These are phyloP conservation scores for Plagodis dolabraria DNA, from an alignment of 2,888 invertebrate species.

Conservation along the genomic window DNA sequence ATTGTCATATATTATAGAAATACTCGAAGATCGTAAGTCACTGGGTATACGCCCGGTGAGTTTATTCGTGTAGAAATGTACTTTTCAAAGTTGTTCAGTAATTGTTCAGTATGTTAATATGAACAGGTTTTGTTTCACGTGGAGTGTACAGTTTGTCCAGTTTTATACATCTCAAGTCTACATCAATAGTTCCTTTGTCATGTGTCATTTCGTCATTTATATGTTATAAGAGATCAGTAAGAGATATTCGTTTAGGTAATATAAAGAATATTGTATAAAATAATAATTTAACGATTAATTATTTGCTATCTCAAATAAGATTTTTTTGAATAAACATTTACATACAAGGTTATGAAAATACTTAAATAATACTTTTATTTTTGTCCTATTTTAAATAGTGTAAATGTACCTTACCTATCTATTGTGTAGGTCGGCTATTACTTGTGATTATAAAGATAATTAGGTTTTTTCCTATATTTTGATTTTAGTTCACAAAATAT, in stretches of 20 bases:
- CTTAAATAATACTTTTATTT: neutral
- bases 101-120: constrained; percentile 27
- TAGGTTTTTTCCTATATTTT: no score
- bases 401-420: no score
- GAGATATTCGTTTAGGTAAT: constrained; percentile 62
- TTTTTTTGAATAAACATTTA: constrained; percentile 81
- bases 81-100: neutral
- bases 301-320: constrained; percentile 83
- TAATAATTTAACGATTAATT: constrained; percentile 76
- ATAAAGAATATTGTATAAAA: constrained; percentile 69
- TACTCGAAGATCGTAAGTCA: neutral
- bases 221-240: constrained; percentile 58
- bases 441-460: no score
- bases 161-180: constrained; percentile 71
- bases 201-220: constrained; percentile 82
- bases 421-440: no score
- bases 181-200: constrained; percentile 84
- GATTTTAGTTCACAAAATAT: no score
- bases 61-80: neutral
- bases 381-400: neutral
- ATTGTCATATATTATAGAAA: no score
- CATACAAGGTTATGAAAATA: constrained; percentile 57
- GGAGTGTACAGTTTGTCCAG: constrained; percentile 18
- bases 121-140: constrained; percentile 39
- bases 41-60: neutral